A percentile compares a stretch with the other conserved stretches of the same genome.
Conservation (phyloP, 2,797 vertebrate genomes). For the Lemur catta region DNA sequence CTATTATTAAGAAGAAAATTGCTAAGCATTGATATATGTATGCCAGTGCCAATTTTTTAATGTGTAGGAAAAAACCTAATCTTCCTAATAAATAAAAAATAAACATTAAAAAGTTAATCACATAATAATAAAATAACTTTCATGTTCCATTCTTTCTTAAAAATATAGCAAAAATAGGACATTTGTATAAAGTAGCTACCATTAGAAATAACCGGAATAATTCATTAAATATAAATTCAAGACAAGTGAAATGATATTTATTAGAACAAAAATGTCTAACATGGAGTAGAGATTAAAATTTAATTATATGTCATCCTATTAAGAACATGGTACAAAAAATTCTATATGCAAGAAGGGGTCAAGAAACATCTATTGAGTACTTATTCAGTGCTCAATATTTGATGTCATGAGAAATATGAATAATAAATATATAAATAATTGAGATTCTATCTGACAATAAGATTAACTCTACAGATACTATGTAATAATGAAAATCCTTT, state of each 20-base stretch:
- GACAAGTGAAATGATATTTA: background rate
- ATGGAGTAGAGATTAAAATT: constrained; percentile 17
- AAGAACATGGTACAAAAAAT: background rate
- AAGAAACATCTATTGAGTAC: constrained; percentile 36
- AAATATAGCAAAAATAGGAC: background rate
- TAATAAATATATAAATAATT: constrained; percentile 15
- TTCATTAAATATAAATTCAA: constrained; percentile 15
- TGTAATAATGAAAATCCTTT: constrained; percentile 36
- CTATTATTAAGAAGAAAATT: constrained; percentile 25
- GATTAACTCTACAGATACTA: background rate
- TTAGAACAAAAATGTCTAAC: background rate
- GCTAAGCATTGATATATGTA: background rate
- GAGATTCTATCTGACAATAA: background rate
- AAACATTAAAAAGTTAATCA: constrained; percentile 15
- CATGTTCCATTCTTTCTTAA: constrained; percentile 14
- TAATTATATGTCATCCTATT: background rate
- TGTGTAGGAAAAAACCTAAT: background rate
- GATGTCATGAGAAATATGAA: constrained; percentile 25
- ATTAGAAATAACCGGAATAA: constrained; percentile 16
- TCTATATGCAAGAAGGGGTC: background rate
- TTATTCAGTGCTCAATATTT: background rate
- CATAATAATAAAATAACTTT: background rate
- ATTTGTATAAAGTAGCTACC: background rate
- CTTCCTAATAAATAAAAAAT: constrained; percentile 37
- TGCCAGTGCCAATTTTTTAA: background rate